Evolutionary conservation across 37 sponge, comb jelly and placozoan genomes (phyloP).

Genomic region (Halichondria panicea): DNA sequence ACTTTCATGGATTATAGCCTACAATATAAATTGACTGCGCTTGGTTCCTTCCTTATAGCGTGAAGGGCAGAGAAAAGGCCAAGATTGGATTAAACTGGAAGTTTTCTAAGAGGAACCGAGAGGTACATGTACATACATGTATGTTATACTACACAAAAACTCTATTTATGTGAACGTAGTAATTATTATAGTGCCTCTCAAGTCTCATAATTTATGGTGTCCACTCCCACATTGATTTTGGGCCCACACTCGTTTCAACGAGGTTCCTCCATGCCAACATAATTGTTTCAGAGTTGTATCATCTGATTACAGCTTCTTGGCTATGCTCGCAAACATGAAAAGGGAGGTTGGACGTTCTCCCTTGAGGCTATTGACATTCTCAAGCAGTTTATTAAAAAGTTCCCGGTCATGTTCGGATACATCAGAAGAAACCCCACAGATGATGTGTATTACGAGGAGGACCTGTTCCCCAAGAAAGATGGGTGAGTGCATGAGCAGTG

Average conservation of each 20-base stretch:
- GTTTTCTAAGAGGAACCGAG: conserved; percentile 72
- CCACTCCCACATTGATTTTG: too few species aligned
- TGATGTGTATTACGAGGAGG: conserved; percentile 66
- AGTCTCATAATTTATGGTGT: too few species aligned
- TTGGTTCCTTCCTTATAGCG: conserved; percentile 19
- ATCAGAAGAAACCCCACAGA: conserved; percentile 53
- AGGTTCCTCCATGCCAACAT: too few species aligned
- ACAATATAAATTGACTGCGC: neutral
- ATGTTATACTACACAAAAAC: too few species aligned
- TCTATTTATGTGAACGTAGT: too few species aligned
- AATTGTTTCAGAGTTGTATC: too few species aligned
- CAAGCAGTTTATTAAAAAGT: conserved; percentile 51
- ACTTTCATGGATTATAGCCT: neutral
- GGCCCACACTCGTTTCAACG: too few species aligned
- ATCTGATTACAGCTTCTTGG: conserved; percentile 40
- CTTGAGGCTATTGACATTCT: conserved; percentile 50
- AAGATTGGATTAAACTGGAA: conserved; percentile 88
- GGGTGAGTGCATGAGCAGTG: conserved; percentile 16
- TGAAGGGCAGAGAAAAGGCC: conserved; percentile 50
- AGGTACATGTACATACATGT: conserved; percentile 32
- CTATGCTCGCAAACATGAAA: conserved; percentile 36
- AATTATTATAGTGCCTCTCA: too few species aligned
- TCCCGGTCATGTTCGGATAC: conserved; percentile 70
- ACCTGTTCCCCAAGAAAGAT: conserved; percentile 58
- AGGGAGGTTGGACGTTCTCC: conserved; percentile 78